A percentile compares a stretch with the other conserved stretches of the same genome.
phyloP scores from a whole-genome alignment of 2,888 invertebrate genomes.

The Drosophila monieri region DNA sequence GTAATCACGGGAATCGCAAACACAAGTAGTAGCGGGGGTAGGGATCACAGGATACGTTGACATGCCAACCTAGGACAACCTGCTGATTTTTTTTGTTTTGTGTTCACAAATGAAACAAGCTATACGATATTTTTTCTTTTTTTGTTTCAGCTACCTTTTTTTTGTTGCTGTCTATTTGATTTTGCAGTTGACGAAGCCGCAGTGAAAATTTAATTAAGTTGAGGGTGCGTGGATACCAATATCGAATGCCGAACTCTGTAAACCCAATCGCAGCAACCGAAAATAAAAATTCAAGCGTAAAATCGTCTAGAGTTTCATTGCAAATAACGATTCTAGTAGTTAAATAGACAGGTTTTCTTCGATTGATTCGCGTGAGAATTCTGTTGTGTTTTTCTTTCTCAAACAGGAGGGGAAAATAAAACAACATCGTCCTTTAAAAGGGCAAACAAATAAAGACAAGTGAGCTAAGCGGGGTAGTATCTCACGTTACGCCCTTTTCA shows the following conservation, averaged over 20 bases:
- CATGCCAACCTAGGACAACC: slow-evolving; percentile 64
- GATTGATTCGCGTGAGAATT: slow-evolving; percentile 75
- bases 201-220: slow-evolving; percentile 81
- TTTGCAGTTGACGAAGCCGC: slow-evolving; percentile 74
- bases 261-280: slow-evolving; percentile 24
- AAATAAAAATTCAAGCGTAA: slow-evolving; percentile 58
- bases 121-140: slow-evolving; percentile 76
- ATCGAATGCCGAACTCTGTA: slow-evolving; percentile 9
- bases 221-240: slow-evolving; percentile 45
- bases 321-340: slow-evolving; percentile 63
- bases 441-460: slow-evolving; percentile 38
- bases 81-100: slow-evolving; percentile 43
- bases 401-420: slow-evolving; percentile 11
- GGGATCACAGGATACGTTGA: slow-evolving; percentile 49
- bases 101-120: slow-evolving; percentile 66
- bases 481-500: slow-evolving; percentile 55
- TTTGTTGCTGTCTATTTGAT: slow-evolving; percentile 44
- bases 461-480: slow-evolving; percentile 26
- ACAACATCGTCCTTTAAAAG: slow-evolving; percentile 23
- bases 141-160: slow-evolving; percentile 47
- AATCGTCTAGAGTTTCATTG: slow-evolving; percentile 73
- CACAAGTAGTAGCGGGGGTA: slow-evolving; percentile 30
- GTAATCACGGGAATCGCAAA: slow-evolving; percentile 73
- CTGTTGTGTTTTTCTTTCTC: slow-evolving; percentile 67
- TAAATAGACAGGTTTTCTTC: slow-evolving; percentile 54